A percentile compares a stretch with the other conserved stretches of the same genome.
Conservation (phyloP, 30 jellyfish, hydroid and myxozoan genomes). For the Nemopilema nomurai region DNA sequence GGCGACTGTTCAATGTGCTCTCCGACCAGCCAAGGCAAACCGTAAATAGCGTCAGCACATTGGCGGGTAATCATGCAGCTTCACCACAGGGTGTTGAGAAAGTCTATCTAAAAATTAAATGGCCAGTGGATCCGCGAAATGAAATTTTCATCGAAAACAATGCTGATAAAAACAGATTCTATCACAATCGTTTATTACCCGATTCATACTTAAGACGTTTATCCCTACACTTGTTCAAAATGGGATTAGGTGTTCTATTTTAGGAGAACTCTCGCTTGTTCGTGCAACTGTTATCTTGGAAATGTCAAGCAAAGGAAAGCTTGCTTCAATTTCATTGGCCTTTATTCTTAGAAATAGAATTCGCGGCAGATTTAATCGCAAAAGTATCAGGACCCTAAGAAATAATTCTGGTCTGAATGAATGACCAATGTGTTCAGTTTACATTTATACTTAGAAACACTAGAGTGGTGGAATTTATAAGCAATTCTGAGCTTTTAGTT, state of each 20-base stretch:
- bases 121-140: background rate
- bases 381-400: too few relatives aligned
- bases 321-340: background rate
- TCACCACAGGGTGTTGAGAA: background rate
- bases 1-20: background rate
- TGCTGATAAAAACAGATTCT: background rate
- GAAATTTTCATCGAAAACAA: background rate
- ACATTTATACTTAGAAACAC: too few relatives aligned
- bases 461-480: too few relatives aligned
- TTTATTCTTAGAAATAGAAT: too few relatives aligned
- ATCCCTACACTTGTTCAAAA: background rate
- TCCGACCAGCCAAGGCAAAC: background rate
- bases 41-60: background rate
- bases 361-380: too few relatives aligned
- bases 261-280: background rate
- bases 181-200: background rate
- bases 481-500: too few relatives aligned
- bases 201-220: too few relatives aligned
- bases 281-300: background rate
- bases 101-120: background rate
- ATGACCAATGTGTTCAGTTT: too few relatives aligned
- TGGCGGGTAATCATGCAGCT: background rate
- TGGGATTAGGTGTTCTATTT: background rate
- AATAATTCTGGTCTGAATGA: too few relatives aligned
- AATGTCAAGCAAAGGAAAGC: background rate